Evolutionary conservation across 2,113 vertebrate genomes (phyloP), one percentile per base, ranked within the genome.

Genomic region (Oplegnathus fasciatus): DNA sequence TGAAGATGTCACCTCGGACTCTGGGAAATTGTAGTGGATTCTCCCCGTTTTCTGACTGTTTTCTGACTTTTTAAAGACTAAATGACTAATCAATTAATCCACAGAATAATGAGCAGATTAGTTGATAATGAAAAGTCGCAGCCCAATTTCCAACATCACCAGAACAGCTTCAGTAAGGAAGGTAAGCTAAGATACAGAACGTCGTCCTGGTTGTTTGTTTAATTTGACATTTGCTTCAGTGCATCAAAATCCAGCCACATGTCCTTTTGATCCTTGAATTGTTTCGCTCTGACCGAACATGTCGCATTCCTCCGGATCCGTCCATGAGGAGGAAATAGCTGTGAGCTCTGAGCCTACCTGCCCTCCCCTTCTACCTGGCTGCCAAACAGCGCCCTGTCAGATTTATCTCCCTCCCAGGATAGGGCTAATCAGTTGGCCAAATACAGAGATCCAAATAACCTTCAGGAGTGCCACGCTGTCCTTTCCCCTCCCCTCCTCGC

Each of bases 391-490:
- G 1, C 76, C 68, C 76, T 46, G 58, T 85, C 93, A 93, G 93
- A 95, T 95, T 96, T 95, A 95, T 96, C 89, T 94, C 87, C 85
- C 86, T 81, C 86, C 82, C 70, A 79, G 80, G 81, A 91, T 74
- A 84, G 85, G 92, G 79, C 91, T 95, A 95, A 96, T 95, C 94
- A 95, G 89, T 96, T 97, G 97, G 96, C 97, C 96, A 97, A 97
- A 97, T 95, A 97, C 95, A 96, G 97, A 96, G 97, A 93, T 93
- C 94, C 97, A 97, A 97, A 99, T 99, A 99, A 99, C 98, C 98
- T 99, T 99, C 98, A 99, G 96, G 94, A 98, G 92, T 96, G 97
- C 96, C 96, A 95, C 93, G 97, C 97, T 97, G 98, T 98, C 98
- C 98, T 99, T 98, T 90, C 90, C 65, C 83, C 85, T 69, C 68